These are phyloP conservation scores for Myiotriccus ornatus DNA, from an alignment of 2,797 vertebrate genomes.

Conservation along the genomic window DNA sequence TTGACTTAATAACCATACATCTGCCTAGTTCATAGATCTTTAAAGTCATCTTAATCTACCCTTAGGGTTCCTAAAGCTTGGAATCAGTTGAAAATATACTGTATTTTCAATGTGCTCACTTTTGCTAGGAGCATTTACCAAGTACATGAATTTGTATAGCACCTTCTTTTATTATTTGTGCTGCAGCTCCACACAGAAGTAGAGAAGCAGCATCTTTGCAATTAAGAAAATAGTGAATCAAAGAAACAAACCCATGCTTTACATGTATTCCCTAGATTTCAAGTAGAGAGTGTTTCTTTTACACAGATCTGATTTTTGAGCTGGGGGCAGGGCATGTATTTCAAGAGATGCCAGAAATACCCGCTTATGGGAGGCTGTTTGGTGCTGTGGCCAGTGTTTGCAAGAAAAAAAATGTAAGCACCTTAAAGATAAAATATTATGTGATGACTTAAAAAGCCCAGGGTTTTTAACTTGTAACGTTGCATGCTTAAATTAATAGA, in stretches of 20 bases:
- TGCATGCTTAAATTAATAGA: constrained; percentile 29
- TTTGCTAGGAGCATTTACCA: background rate
- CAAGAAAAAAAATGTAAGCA: constrained; percentile 31
- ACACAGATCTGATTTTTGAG: background rate
- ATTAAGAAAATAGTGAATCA: background rate
- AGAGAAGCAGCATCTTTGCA: background rate
- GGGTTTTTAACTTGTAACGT: background rate
- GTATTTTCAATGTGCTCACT: background rate
- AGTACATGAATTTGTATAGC: background rate
- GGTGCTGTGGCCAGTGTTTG: background rate
- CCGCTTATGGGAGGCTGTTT: background rate
- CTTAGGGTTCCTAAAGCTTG: background rate
- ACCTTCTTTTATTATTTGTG: background rate
- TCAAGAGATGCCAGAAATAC: constrained; percentile 2
- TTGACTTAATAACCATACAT: background rate
- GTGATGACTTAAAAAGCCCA: background rate
- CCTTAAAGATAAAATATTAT: constrained; percentile 37
- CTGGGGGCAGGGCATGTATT: background rate
- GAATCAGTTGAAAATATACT: background rate
- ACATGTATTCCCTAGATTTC: background rate
- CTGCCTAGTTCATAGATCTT: background rate
- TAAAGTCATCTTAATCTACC: background rate
- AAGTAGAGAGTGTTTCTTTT: background rate
- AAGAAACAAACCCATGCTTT: background rate
- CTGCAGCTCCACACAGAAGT: background rate